Base-by-base conservation (phyloP, 2,113 vertebrate genomes). In the Vimba vimba region DNA sequence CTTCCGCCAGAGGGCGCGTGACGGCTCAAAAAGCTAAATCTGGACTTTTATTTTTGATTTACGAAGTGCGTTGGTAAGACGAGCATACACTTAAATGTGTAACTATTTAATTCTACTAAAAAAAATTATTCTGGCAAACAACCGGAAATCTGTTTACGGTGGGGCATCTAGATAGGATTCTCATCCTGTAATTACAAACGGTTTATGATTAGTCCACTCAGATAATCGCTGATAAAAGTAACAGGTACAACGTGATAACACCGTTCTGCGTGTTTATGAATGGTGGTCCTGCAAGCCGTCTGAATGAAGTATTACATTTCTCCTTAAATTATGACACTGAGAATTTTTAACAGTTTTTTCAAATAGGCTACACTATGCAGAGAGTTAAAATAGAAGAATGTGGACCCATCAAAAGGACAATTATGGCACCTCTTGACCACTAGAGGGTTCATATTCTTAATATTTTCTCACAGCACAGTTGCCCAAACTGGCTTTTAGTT, bases 191-290 rank as follows among this genome's bases (percentile, higher is more conserved):
- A 25, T 17, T 10, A 23, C 4, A 36, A 59, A 57, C 52, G 4
- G 21, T 8, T 30, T 78, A 36, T 62, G 78, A 62, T 62, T 80
- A 10, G 78, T 11, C 36, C 59, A 19, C 15, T 13, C n/a, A 9
- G 4, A 17, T 19, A 13, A 66, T 11, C 59, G 79, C 23, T 66
- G 59, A 81, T 17, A 64, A 81, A 81, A 66, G 59, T 81, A 66
- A 66, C 79, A 45, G 0, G 3, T 60, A 12, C 25, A 50, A 19
- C 25, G 25, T 77, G 71, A 74, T 12, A 25, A 30, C 25, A 76
- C 6, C 30, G 5, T 66, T 13, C 62, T n/a, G 55, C 11, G 17
- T 69, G 10, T 43, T 71, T 47, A 23, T 47, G 23, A 7, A 25
- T 15, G 12, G 15, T 7, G 11, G 11, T 15, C 47, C 10, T 25